Evolutionary conservation across 2,113 vertebrate species (phyloP).

Genomic region (Albula glossodonta): DNA sequence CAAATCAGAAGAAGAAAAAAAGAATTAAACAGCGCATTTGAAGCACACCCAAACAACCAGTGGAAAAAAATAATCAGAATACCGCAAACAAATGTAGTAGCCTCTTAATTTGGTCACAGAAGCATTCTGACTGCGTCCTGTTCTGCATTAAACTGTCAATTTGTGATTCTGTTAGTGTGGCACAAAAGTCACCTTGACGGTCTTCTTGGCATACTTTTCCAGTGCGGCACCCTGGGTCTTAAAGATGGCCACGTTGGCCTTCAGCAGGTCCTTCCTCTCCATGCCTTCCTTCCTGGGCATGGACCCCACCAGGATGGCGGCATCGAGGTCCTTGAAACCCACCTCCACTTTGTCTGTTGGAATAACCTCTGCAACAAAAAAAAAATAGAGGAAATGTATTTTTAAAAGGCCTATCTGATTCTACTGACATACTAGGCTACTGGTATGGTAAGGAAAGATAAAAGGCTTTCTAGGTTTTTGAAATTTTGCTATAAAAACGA

Average conservation of each 20-base stretch:
- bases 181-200: conserved; percentile 76
- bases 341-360: conserved; percentile 83
- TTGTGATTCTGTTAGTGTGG: background rate
- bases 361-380: conserved; percentile 71
- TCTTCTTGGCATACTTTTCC: conserved; percentile 86
- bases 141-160: background rate
- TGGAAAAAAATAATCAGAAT: background rate
- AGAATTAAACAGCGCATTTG: background rate
- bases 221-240: conserved; percentile 82
- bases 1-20: background rate
- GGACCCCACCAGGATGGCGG: conserved; percentile 83
- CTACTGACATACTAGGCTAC: background rate
- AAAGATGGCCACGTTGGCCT: conserved; percentile 88
- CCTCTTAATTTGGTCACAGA: background rate
- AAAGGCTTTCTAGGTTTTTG: background rate
- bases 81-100: background rate
- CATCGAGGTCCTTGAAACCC: conserved; percentile 83
- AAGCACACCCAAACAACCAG: background rate
- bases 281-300: conserved; percentile 89
- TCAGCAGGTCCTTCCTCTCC: conserved; percentile 86
- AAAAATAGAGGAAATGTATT: background rate
- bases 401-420: background rate
- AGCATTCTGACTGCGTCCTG: background rate
- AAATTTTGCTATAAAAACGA: too few species aligned
- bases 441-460: background rate